A percentile compares a stretch with the other conserved stretches of the same genome.
Evolutionary conservation across 2,113 vertebrate genomes (phyloP).

Genomic region (Ptyas mucosa): DNA sequence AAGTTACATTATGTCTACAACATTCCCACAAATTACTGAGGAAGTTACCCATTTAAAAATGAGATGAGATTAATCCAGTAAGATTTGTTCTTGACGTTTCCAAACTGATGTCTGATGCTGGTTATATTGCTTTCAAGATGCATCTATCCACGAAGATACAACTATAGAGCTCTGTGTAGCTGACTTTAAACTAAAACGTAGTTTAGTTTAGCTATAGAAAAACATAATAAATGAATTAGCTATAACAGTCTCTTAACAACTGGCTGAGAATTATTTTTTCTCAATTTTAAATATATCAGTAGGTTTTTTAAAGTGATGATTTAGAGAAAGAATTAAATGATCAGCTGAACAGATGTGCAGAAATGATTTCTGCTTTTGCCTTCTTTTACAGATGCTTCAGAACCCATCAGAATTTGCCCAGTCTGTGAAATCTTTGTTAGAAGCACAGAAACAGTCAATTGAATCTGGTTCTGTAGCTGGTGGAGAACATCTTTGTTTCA

Average conservation of each 20-base stretch:
- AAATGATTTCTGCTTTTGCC: neutral
- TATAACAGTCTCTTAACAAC: neutral
- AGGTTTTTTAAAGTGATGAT: neutral
- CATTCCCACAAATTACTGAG: neutral
- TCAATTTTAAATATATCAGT: neutral
- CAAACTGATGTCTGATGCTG: neutral
- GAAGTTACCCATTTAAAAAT: neutral
- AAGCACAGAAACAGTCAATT: constrained; percentile 96
- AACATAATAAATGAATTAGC: neutral
- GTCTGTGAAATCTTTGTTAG: constrained; percentile 94
- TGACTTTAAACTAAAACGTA: neutral
- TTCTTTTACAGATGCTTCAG: constrained; percentile 87
- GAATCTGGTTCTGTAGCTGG: constrained; percentile 94
- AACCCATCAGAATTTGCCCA: constrained; percentile 95
- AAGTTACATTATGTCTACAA: neutral
- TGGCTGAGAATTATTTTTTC: neutral
- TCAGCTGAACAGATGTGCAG: neutral
- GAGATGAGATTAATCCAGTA: neutral
- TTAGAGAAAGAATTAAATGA: neutral
- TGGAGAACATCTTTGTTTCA: constrained; percentile 96
- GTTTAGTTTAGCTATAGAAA: neutral
- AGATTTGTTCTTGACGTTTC: neutral
- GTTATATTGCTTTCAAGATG: neutral
- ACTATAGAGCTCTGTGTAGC: neutral
- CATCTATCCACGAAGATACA: neutral